Percentiles rank a stretch among this genome's conserved stretches.
Evolutionary conservation across 2,113 vertebrate species (phyloP).

Genomic region (Empidonax alnorum): DNA sequence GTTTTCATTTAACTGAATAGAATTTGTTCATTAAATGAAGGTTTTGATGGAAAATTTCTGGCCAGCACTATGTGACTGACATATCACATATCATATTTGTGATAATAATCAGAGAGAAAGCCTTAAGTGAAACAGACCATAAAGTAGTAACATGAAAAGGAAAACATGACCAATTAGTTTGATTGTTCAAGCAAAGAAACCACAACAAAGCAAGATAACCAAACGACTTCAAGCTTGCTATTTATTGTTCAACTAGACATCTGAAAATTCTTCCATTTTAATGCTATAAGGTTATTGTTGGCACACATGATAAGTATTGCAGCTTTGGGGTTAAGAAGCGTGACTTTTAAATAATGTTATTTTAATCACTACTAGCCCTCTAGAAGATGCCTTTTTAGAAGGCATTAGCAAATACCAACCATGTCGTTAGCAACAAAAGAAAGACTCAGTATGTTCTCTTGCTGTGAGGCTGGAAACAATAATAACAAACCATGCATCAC

Average conservation of each 20-base stretch:
- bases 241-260: neutral
- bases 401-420: neutral
- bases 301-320: neutral
- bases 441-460: neutral
- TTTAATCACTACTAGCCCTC: neutral
- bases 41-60: neutral
- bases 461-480: neutral
- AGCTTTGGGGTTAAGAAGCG: neutral
- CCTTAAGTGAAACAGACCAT: neutral
- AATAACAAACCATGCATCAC: neutral
- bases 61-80: neutral
- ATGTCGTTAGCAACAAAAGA: neutral
- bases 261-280: neutral
- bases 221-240: neutral
- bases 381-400: neutral
- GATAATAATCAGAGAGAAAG: neutral
- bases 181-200: neutral
- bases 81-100: neutral
- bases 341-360: neutral
- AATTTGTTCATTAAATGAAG: neutral
- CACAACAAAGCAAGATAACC: neutral
- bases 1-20: neutral
- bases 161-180: constrained; percentile 6
- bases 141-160: neutral
- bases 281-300: neutral